phyloP scores from a whole-genome alignment of 2,797 vertebrate genomes.

The Poeciliopsis infans region DNA sequence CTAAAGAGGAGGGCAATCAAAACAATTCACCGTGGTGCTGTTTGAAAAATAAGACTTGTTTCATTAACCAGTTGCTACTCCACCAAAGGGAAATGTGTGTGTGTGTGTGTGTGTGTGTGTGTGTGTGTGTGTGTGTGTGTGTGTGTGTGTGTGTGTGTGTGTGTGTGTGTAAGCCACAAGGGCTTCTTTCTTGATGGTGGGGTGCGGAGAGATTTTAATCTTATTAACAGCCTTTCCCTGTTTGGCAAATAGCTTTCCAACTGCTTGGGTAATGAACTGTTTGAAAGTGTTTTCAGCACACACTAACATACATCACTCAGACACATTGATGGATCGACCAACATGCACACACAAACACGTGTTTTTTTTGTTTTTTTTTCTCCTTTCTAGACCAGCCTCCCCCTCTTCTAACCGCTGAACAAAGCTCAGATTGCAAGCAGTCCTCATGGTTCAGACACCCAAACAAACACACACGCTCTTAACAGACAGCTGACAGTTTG shows the following conservation, averaged over 20 bases:
- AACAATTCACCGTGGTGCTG: slow-evolving; percentile 40
- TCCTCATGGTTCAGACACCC: slow-evolving; percentile 24
- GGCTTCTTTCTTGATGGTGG: slow-evolving; percentile 57
- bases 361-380: not conserved
- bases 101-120: slow-evolving; percentile 17
- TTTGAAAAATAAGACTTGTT: slow-evolving; percentile 28
- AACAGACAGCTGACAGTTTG: slow-evolving; percentile 32
- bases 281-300: slow-evolving; percentile 70
- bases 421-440: slow-evolving; percentile 57
- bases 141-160: slow-evolving; percentile 6
- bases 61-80: slow-evolving; percentile 50
- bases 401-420: slow-evolving; percentile 22
- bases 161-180: slow-evolving; percentile 37
- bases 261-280: slow-evolving; percentile 78
- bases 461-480: slow-evolving; percentile 19
- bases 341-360: slow-evolving; percentile 20
- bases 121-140: slow-evolving; percentile 6
- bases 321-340: slow-evolving; percentile 31
- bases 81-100: slow-evolving; percentile 19
- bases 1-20: slow-evolving; percentile 38
- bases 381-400: slow-evolving; percentile 18
- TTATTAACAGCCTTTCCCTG: slow-evolving; percentile 76
- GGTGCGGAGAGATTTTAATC: slow-evolving; percentile 75
- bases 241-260: slow-evolving; percentile 79
- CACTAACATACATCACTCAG: slow-evolving; percentile 60